phyloP scores from a whole-genome alignment of 53 echinoderm and acorn worm genomes.

The Holothuria leucospilota region DNA sequence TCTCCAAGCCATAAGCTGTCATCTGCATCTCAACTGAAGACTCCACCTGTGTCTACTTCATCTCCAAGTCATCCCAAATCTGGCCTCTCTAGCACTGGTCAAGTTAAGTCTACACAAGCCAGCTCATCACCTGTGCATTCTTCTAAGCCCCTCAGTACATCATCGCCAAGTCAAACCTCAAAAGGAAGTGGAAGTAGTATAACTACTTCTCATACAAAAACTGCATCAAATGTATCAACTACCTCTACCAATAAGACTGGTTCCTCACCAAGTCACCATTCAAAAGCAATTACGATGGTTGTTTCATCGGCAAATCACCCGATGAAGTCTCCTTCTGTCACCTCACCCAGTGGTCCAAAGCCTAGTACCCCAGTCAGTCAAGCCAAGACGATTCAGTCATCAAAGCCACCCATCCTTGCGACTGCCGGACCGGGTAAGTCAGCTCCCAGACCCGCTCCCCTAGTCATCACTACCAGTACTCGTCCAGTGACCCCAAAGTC shows the following conservation, averaged over 20 bases:
- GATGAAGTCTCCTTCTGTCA: conserved; percentile 9
- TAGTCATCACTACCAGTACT: conserved; percentile 18
- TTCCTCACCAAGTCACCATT: conserved; percentile 3
- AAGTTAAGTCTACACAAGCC: neutral
- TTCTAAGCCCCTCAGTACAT: neutral
- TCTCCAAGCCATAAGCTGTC: conserved; percentile 36
- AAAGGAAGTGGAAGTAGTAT: conserved; percentile 3
- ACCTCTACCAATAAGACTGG: conserved; percentile 12
- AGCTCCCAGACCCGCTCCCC: conserved; percentile 5
- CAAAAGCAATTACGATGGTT: neutral
- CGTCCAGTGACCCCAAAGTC: neutral
- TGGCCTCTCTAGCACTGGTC: conserved; percentile 10
- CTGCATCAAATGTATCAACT: neutral
- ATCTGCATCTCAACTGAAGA: conserved; percentile 33
- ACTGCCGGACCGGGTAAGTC: neutral
- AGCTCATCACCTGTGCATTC: neutral
- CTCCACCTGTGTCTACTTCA: conserved; percentile 35
- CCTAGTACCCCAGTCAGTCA: conserved; percentile 13
- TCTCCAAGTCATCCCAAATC: conserved; percentile 7
- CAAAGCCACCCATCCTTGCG: neutral
- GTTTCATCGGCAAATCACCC: neutral
- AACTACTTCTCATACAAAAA: neutral
- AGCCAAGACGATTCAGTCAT: conserved; percentile 22
- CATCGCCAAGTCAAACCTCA: neutral
- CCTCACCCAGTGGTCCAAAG: conserved; percentile 3